Base-by-base conservation (phyloP, 2,113 vertebrate species). In the Vombatus ursinus region DNA sequence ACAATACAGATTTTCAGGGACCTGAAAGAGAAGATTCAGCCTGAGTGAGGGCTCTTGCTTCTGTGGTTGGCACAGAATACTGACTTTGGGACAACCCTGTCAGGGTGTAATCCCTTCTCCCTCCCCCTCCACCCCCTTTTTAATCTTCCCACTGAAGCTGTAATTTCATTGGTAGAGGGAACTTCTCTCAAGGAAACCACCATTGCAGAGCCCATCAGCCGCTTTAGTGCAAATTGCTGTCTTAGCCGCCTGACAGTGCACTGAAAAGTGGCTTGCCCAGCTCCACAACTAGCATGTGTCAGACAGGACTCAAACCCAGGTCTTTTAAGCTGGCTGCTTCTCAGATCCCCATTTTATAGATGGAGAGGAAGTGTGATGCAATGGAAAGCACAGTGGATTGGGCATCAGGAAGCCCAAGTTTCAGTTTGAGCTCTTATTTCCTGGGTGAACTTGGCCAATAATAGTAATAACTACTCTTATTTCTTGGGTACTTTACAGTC, bases 401-500 rank as follows among this genome's bases (percentile, higher is more conserved):
- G 92, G 11, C 37, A 44, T n/a, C 49, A 77, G 49, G 50, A 52
- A 68, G 77, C 50, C 57, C 44, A 68, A 3, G 61, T 93, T 84
- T 68, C 25, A 84, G 49, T 95, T 91, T 68, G 90, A 77, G 48
- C 93, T 93, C 93, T 84, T n/a, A 68, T 19, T 77, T 84, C n/a
- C n/a, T 44, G 16, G n/a, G n/a, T 2, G 19, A 84, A 44, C 68
- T 44, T 44, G 7, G n/a, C n/a, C 68, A 22, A 23, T 5, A 68
- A 68, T 37, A 37, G 16, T 68, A 8, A 25, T 53, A 3, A 52
- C 50, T 57, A 2, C 28, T n/a, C 1, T 77, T 53, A 37, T 50
- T 51, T 61, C 0, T 0, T 37, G 68, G 25, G 50, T 22, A 28
- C 31, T 28, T 90, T 6, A 8, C 91, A 52, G 4, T 52, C 23